Percentiles rank a stretch among this genome's conserved stretches.
phyloP scores from a whole-genome alignment of 1,140 invertebrate genomes.

The Palaemon carinicauda region DNA sequence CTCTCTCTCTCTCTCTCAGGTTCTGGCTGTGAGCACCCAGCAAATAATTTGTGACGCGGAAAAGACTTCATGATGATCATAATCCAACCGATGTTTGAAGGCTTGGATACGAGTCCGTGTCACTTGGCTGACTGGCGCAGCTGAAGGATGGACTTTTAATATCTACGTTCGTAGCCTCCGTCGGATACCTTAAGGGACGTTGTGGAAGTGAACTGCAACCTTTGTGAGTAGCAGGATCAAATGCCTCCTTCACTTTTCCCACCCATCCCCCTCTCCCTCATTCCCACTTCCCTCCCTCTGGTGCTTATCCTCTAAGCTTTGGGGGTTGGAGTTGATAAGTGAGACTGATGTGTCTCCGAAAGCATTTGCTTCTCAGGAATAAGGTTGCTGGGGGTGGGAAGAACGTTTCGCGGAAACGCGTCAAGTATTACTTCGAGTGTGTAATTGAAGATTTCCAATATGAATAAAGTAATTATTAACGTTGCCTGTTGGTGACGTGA shows the following conservation, averaged over 20 bases:
- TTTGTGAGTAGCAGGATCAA: neutral
- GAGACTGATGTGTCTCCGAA: no score
- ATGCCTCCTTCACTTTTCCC: neutral
- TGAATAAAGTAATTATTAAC: no score
- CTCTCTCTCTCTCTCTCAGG: neutral
- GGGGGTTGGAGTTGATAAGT: no score
- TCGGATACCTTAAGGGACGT: neutral
- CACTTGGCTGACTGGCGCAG: conserved; percentile 4
- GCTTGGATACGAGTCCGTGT: conserved; percentile 2
- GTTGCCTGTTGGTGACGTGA: no score
- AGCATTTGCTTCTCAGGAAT: no score
- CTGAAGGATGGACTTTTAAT: conserved; percentile 44
- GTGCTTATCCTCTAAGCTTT: neutral
- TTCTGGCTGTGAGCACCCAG: no score
- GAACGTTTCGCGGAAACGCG: no score
- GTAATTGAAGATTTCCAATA: no score
- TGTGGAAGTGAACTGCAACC: neutral
- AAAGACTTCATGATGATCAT: conserved; percentile 32
- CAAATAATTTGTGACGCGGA: conserved; percentile 34
- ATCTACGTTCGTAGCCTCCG: conserved; percentile 13
- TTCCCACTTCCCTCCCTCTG: neutral
- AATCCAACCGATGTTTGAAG: conserved; percentile 26
- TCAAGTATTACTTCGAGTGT: no score
- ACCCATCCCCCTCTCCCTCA: neutral
- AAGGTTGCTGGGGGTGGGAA: no score